phyloP scores from a whole-genome alignment of 2,797 vertebrate species.

The Aphelocoma californica region DNA sequence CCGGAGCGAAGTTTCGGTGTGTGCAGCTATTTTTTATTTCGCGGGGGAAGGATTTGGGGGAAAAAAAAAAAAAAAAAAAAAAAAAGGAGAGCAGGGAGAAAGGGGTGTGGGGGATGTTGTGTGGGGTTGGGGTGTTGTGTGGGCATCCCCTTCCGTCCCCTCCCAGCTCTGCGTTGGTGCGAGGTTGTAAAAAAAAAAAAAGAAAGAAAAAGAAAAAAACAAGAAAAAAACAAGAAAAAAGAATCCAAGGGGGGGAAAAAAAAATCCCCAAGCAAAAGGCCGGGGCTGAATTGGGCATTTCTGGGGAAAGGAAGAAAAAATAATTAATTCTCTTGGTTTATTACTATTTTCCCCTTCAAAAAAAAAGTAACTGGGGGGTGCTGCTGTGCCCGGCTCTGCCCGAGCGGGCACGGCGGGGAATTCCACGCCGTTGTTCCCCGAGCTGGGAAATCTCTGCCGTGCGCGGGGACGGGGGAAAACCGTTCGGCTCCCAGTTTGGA shows the following conservation, averaged over 20 bases:
- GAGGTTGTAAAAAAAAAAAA: background rate
- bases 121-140: background rate
- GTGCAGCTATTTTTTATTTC: background rate
- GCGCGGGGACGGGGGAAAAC: background rate
- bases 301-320: background rate
- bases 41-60: no score
- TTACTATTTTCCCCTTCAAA: background rate
- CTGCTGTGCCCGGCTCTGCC: background rate
- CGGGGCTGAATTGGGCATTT: background rate
- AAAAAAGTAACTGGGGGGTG: background rate
- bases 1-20: background rate
- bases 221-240: no score
- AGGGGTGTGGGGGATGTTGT: background rate
- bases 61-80: no score
- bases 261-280: background rate
- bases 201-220: no score
- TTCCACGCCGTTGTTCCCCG: background rate
- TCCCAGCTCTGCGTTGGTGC: background rate
- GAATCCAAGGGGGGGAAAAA: rapidly evolving
- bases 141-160: background rate
- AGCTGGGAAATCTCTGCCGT: background rate
- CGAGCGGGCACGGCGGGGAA: background rate
- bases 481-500: background rate
- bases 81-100: rapidly evolving
- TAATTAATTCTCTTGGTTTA: background rate